These are phyloP conservation scores for Acleris laterana DNA, from an alignment of 2,888 invertebrate genomes.

Conservation along the genomic window DNA sequence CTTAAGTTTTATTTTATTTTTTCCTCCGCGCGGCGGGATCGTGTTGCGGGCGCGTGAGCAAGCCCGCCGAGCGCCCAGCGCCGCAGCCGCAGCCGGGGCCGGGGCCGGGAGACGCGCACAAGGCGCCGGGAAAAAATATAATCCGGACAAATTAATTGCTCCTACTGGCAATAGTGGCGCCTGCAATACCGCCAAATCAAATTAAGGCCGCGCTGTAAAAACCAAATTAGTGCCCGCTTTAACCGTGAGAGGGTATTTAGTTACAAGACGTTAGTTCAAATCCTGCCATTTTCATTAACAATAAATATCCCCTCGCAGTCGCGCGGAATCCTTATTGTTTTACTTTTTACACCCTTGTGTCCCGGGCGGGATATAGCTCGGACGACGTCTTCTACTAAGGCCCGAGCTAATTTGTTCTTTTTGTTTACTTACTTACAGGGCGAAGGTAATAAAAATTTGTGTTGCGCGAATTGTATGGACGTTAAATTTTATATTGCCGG, in stretches of 20 bases:
- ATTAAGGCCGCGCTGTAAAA: constrained; percentile 85
- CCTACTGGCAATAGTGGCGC: constrained; percentile 81
- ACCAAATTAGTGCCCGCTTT: constrained; percentile 85
- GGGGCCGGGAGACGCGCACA: constrained; percentile 49
- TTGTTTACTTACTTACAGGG: constrained; percentile 80
- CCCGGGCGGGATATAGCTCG: constrained; percentile 69
- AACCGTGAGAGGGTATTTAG: constrained; percentile 84
- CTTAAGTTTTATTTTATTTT: constrained; percentile 85
- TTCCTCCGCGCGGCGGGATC: constrained; percentile 73
- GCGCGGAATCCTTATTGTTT: constrained; percentile 83
- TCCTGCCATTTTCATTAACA: constrained; percentile 85
- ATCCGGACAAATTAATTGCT: constrained; percentile 84
- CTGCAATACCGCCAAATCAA: constrained; percentile 84
- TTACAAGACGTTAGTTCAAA: constrained; percentile 85
- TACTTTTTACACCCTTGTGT: constrained; percentile 85
- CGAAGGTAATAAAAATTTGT: constrained; percentile 82
- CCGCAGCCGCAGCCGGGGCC: constrained; percentile 38
- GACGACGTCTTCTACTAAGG: constrained; percentile 72
- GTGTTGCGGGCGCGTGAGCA: constrained; percentile 66
- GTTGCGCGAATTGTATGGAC: constrained; percentile 84
- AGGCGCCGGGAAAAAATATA: constrained; percentile 76
- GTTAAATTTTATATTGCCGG: constrained; percentile 82
- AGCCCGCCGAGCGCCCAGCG: constrained; percentile 45
- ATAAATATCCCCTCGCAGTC: constrained; percentile 83
- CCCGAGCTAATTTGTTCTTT: constrained; percentile 79